A percentile compares a stretch with the other conserved stretches of the same genome.
Evolutionary conservation across 2,113 vertebrate species (phyloP).

Genomic region (Sapajus apella): DNA sequence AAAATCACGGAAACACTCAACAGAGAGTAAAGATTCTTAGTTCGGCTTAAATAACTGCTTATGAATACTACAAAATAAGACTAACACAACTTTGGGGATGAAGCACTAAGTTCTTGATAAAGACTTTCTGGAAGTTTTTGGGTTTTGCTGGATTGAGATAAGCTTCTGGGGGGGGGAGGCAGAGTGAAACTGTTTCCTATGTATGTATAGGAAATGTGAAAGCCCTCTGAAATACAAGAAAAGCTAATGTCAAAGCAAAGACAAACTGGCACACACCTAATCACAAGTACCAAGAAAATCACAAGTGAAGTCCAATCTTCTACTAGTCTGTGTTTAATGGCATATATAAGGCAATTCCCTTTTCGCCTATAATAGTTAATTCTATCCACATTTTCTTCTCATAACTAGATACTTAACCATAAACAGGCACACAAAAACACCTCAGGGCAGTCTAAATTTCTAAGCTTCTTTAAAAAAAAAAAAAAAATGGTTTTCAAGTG

Average conservation of each 20-base stretch:
- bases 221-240: background rate
- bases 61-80: background rate
- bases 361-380: background rate
- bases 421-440: background rate
- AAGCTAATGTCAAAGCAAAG: conserved; percentile 32
- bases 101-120: background rate
- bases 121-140: background rate
- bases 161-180: background rate
- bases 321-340: background rate
- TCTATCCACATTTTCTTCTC: conserved; percentile 22
- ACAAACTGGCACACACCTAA: background rate
- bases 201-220: background rate
- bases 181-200: background rate
- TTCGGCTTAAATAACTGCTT: background rate
- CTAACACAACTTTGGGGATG: background rate
- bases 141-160: background rate
- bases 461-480: background rate
- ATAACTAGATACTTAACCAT: background rate
- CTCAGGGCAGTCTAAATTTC: background rate
- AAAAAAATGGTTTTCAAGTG: background rate
- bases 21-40: background rate
- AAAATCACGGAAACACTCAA: conserved; percentile 35
- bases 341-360: background rate
- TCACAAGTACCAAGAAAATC: background rate
- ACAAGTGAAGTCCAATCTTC: background rate